Conservation (phyloP, 2,113 vertebrate species). For the Symphodus melops region DNA sequence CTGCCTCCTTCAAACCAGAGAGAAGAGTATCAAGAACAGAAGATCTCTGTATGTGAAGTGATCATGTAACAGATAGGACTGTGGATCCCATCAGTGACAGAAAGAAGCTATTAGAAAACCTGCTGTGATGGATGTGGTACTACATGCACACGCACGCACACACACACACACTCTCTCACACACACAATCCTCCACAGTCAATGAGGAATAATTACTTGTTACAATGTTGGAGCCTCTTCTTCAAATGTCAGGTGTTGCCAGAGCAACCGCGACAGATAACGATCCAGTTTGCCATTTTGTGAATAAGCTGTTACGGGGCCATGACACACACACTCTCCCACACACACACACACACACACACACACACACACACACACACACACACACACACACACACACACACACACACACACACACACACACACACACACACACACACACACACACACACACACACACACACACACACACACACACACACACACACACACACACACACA, state of each 20-base stretch:
- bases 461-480: too few relatives aligned
- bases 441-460: too few relatives aligned
- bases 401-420: too few relatives aligned
- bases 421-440: not conserved
- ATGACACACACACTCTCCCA: not conserved
- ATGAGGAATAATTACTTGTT: not conserved
- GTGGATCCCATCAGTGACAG: too few relatives aligned
- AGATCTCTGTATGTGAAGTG: too few relatives aligned
- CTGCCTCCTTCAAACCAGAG: not conserved
- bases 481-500: constrained; percentile 3
- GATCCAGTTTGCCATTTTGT: constrained; percentile 39
- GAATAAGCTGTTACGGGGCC: constrained; percentile 27
- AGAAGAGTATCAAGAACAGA: not conserved
- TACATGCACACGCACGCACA: not conserved
- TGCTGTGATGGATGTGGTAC: too few relatives aligned
- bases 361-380: too few relatives aligned
- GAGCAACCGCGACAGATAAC: constrained; percentile 49
- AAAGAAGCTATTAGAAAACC: too few relatives aligned
- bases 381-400: too few relatives aligned
- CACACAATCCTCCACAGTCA: not conserved
- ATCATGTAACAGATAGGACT: too few relatives aligned
- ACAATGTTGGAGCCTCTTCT: not conserved
- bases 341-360: not conserved
- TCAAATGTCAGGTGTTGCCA: constrained; percentile 31
- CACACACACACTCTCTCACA: too few relatives aligned